Evolutionary conservation across 1,140 invertebrate species (phyloP), one percentile per base, ranked within the genome.

Genomic region (Tigriopus japonicus): DNA sequence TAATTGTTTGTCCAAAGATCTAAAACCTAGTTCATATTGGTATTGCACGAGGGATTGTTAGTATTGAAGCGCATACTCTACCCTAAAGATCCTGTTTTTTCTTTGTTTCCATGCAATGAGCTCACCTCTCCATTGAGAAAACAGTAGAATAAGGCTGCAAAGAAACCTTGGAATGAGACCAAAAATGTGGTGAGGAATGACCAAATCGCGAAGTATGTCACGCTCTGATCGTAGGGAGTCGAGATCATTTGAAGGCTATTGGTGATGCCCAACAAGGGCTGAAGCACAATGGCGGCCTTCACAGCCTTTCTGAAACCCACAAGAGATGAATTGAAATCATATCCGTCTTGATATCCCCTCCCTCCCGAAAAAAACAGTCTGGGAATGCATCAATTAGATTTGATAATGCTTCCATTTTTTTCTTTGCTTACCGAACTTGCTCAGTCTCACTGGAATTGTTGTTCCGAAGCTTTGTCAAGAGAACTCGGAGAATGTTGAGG

Each of bases 41-140:
- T n/a, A n/a, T n/a, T n/a, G n/a, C n/a, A n/a, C n/a, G n/a, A n/a
- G n/a, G n/a, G n/a, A n/a, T n/a, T n/a, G n/a, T n/a, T n/a, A n/a
- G n/a, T n/a, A n/a, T n/a, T n/a, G n/a, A n/a, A n/a, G n/a, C n/a
- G n/a, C n/a, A n/a, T n/a, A n/a, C n/a, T n/a, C n/a, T n/a, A n/a
- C n/a, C n/a, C n/a, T n/a, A n/a, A n/a, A n/a, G n/a, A n/a, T n/a
- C n/a, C n/a, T n/a, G n/a, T n/a, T n/a, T n/a, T n/a, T n/a, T n/a
- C n/a, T n/a, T n/a, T n/a, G 28, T 9, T 5, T 35, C 3, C 28
- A 35, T 35, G 28, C 28, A 35, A n/a, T 35, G 12, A 7, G 24
- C 60, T 64, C 49, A 95, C 90, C 73, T 93, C 89, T 1, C 83
- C 86, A 74, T 92, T 93, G 62, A 91, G 77, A 72, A 92, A 92